Evolutionary conservation across 2,797 vertebrate species (phyloP).

Genomic region (Mormyrops attenuatus): DNA sequence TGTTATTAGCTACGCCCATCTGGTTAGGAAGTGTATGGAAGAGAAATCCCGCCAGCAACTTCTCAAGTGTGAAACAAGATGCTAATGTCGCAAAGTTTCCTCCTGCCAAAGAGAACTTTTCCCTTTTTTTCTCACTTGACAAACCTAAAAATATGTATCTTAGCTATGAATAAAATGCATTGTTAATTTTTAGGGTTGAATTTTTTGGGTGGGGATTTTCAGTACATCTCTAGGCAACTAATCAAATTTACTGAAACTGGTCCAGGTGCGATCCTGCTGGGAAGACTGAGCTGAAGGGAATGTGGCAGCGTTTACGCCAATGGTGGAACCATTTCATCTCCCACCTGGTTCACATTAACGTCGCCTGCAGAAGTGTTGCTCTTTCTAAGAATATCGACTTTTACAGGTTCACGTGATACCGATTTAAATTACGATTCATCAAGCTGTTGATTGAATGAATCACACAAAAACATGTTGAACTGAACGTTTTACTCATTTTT

Average conservation of each 20-base stretch:
- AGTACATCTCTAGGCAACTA: not conserved
- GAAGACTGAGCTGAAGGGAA: not conserved
- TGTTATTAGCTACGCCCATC: constrained; percentile 29
- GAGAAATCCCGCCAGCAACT: not conserved
- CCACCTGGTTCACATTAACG: not conserved
- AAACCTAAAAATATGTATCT: not conserved
- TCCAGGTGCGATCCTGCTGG: not conserved
- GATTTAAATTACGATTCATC: not conserved
- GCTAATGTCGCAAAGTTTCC: constrained; percentile 9
- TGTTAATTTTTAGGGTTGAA: not conserved
- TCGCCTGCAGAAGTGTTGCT: not conserved
- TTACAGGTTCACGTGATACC: not conserved
- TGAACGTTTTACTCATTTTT: not conserved
- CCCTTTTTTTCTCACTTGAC: not conserved
- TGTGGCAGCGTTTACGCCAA: not conserved
- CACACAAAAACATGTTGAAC: not conserved
- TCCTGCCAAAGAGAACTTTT: not conserved
- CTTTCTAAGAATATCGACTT: not conserved
- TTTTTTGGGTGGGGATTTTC: not conserved
- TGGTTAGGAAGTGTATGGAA: constrained; percentile 18
- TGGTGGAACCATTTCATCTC: not conserved
- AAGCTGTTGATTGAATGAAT: not conserved
- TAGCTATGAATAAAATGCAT: not conserved
- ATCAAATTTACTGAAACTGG: not conserved
- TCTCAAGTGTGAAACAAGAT: constrained; percentile 19